phyloP scores from a whole-genome alignment of 2,888 invertebrate genomes.

The Odontomyia ornata region DNA sequence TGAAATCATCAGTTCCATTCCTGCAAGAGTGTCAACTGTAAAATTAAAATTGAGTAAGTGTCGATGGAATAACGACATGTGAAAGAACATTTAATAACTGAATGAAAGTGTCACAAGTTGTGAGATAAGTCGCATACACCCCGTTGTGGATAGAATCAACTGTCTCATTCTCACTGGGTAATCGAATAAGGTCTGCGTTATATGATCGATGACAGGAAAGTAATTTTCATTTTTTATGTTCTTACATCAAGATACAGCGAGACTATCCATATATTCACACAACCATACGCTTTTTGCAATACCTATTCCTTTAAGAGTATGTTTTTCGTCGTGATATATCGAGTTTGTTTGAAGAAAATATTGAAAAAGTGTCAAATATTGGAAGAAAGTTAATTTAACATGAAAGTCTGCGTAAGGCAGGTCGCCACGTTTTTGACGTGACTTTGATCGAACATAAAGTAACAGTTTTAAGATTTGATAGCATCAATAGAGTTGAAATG shows the following conservation, averaged over 20 bases:
- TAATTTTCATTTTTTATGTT: slow-evolving; percentile 36
- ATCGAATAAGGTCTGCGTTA: slow-evolving; percentile 11
- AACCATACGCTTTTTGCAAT: not conserved
- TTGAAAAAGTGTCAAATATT: slow-evolving; percentile 43
- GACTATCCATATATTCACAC: slow-evolving; percentile 12
- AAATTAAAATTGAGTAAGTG: slow-evolving; percentile 32
- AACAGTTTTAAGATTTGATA: not conserved
- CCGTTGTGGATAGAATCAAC: not conserved
- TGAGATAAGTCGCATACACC: slow-evolving; percentile 10
- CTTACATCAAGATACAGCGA: not conserved
- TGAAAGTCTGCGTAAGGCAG: slow-evolving; percentile 37
- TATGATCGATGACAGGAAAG: slow-evolving; percentile 44
- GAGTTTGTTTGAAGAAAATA: slow-evolving; percentile 44
- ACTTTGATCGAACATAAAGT: slow-evolving; percentile 28
- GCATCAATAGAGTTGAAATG: too few species aligned
- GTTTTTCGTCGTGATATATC: slow-evolving; percentile 41
- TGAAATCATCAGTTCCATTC: too few species aligned
- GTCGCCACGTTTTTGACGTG: slow-evolving; percentile 34
- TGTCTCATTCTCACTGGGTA: not conserved
- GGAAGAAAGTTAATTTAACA: slow-evolving; percentile 43
- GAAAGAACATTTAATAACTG: slow-evolving; percentile 32
- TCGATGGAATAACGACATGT: not conserved
- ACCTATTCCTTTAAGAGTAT: slow-evolving; percentile 18
- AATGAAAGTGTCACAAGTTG: slow-evolving; percentile 31
- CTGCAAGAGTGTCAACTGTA: not conserved